phyloP scores from a whole-genome alignment of 2,797 vertebrate genomes.

The Catharus ustulatus region DNA sequence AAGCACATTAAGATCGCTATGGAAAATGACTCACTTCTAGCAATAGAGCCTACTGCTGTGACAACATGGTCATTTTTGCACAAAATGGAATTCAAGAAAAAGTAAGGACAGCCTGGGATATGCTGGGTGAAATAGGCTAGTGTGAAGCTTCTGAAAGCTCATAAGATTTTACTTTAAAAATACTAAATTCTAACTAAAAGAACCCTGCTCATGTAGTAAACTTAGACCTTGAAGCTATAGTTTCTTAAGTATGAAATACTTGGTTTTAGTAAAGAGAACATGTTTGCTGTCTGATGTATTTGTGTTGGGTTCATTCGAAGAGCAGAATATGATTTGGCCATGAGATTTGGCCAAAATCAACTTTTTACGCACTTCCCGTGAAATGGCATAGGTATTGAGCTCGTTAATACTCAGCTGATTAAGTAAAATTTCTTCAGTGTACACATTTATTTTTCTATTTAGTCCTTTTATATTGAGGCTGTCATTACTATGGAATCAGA shows the following conservation, averaged over 20 bases:
- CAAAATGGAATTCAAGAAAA: background rate
- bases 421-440: background rate
- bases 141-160: background rate
- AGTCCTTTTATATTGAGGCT: background rate
- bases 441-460: background rate
- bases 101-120: background rate
- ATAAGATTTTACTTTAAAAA: background rate
- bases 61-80: background rate
- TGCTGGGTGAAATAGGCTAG: background rate
- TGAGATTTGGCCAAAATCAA: background rate
- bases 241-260: background rate
- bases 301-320: background rate
- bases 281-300: background rate
- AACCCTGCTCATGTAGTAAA: accelerated
- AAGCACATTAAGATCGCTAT: background rate
- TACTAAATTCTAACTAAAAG: background rate
- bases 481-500: background rate
- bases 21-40: background rate
- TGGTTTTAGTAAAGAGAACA: background rate
- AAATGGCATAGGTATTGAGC: background rate
- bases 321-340: background rate
- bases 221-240: background rate
- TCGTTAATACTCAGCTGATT: background rate
- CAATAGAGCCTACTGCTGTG: background rate
- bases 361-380: background rate